Percentiles rank a stretch among this genome's conserved stretches.
Evolutionary conservation across 1,140 invertebrate species (phyloP).

Genomic region (Halotydeus destructor): DNA sequence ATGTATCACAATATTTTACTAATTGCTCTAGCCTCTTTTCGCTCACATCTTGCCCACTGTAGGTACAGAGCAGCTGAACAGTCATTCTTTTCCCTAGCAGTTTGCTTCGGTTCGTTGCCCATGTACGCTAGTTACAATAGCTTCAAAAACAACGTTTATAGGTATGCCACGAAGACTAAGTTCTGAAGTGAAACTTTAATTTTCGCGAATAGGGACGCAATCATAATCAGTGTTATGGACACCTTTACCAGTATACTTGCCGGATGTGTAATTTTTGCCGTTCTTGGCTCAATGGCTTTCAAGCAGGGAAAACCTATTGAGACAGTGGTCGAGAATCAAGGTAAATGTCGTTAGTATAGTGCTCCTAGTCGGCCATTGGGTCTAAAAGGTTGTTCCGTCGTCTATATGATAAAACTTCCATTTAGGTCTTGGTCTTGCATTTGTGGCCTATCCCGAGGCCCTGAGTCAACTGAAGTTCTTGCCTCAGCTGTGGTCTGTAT

Average conservation of each 20-base stretch:
- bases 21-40: no score
- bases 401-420: no score
- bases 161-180: slow-evolving; percentile 23
- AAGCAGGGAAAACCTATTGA: slow-evolving; percentile 4
- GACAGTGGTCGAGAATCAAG: slow-evolving; percentile 5
- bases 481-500: slow-evolving; percentile 64
- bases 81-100: slow-evolving; percentile 87
- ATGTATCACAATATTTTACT: no score
- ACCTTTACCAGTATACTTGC: slow-evolving; percentile 93
- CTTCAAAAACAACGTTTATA: slow-evolving; percentile 81
- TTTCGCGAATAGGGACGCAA: slow-evolving; percentile 46
- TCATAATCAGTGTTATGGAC: slow-evolving; percentile 85
- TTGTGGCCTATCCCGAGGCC: slow-evolving; percentile 88
- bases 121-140: slow-evolving; percentile 90
- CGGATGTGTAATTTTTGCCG: slow-evolving; percentile 89
- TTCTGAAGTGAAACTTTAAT: background rate
- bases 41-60: no score
- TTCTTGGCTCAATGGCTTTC: slow-evolving; percentile 44
- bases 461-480: slow-evolving; percentile 86
- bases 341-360: no score
- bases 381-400: no score
- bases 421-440: slow-evolving; percentile 73
- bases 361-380: no score
- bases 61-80: slow-evolving; percentile 79
- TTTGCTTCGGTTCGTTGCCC: slow-evolving; percentile 82